Evolutionary conservation across 2,888 invertebrate genomes (phyloP).

Genomic region (Syritta pipiens): DNA sequence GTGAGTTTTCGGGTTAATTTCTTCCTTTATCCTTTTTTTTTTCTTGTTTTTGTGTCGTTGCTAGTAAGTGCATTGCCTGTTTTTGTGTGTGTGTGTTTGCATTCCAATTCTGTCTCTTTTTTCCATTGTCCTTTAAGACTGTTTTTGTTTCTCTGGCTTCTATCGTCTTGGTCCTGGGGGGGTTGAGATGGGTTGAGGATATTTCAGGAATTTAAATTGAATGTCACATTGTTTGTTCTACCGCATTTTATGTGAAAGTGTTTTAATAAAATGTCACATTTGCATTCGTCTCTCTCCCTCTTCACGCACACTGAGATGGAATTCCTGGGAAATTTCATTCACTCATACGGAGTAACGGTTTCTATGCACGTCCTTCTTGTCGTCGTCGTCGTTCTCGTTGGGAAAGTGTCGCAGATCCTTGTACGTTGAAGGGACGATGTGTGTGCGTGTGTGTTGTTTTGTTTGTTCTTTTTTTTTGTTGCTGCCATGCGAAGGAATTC

Average conservation of each 20-base stretch:
- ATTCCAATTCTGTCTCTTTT: not conserved
- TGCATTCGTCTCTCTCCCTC: conserved; percentile 53
- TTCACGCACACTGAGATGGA: conserved; percentile 1
- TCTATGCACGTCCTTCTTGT: too few relatives aligned
- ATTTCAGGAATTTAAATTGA: conserved; percentile 77
- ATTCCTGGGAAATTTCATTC: conserved; percentile 43
- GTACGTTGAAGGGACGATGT: too few relatives aligned
- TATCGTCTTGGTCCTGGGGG: too few relatives aligned
- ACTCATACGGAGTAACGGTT: too few relatives aligned
- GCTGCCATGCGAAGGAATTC: too few relatives aligned
- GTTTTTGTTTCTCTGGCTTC: conserved; percentile 24
- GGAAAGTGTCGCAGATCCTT: too few relatives aligned
- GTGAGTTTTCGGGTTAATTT: conserved; percentile 46
- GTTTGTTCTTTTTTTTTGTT: too few relatives aligned
- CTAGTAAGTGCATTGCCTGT: conserved; percentile 28
- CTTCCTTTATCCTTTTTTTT: not conserved
- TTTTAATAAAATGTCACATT: conserved; percentile 68
- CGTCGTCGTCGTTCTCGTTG: too few relatives aligned
- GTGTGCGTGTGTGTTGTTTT: too few relatives aligned
- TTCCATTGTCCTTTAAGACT: conserved; percentile 12
- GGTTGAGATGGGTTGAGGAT: conserved; percentile 46
- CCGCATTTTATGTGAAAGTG: conserved; percentile 66
- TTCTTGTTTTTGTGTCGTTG: conserved; percentile 32
- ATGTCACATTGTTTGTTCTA: conserved; percentile 77
- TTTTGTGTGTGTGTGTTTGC: not conserved